Evolutionary conservation across 1,140 invertebrate genomes (phyloP).

Genomic region (Gryllus bimaculatus): DNA sequence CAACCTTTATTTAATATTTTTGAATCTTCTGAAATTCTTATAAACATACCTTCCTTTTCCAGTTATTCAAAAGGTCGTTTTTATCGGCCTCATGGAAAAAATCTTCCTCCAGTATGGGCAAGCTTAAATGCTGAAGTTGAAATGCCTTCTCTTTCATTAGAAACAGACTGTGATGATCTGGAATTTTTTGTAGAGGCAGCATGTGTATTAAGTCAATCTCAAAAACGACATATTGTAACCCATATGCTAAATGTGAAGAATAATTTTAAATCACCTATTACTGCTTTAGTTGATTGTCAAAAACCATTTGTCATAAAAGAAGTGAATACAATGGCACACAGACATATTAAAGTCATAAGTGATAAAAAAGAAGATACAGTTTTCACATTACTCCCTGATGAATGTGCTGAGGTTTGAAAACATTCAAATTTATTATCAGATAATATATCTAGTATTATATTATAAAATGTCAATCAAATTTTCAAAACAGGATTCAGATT

Average conservation of each 20-base stretch:
- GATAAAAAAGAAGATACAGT: not conserved
- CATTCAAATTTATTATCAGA: too few relatives aligned
- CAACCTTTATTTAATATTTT: not conserved
- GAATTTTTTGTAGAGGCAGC: not conserved
- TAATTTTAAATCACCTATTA: not conserved
- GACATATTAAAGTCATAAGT: not conserved
- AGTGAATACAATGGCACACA: not conserved
- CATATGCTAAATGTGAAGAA: not conserved
- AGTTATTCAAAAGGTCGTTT: not conserved
- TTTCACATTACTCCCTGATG: not conserved
- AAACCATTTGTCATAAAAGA: not conserved
- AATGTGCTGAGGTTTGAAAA: not conserved
- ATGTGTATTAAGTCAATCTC: not conserved
- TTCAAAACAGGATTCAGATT: too few relatives aligned
- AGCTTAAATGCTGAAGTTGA: not conserved
- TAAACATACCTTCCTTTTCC: not conserved
- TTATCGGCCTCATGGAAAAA: not conserved
- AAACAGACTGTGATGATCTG: not conserved
- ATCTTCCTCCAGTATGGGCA: not conserved
- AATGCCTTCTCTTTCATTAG: not conserved
- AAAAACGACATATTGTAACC: not conserved
- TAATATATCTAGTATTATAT: too few relatives aligned
- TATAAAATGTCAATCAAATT: too few relatives aligned
- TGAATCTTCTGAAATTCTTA: not conserved
- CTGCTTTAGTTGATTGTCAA: not conserved